Conservation (phyloP, 2,888 invertebrate species). For the Pyrrhia umbra region DNA sequence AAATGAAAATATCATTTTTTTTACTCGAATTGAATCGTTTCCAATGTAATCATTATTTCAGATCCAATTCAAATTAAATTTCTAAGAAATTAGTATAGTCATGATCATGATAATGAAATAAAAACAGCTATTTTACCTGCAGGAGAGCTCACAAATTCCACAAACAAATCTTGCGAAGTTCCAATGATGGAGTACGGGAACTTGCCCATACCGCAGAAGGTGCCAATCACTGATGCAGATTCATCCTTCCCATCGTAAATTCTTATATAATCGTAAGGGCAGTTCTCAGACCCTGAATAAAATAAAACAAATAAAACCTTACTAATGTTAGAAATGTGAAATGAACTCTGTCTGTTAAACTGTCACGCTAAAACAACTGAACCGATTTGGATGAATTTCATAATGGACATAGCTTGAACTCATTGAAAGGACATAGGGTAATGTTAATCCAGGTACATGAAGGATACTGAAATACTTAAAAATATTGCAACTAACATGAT, state of each 20-base stretch:
- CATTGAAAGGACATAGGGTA: too few relatives aligned
- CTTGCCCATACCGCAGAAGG: conserved; percentile 98
- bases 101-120: not conserved
- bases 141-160: conserved; percentile 96
- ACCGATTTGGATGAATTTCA: too few relatives aligned
- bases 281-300: conserved; percentile 93
- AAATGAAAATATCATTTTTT: too few relatives aligned
- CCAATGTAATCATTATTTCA: not conserved
- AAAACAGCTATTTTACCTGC: conserved; percentile 89
- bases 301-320: not conserved
- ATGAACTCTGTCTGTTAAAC: not conserved
- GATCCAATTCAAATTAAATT: not conserved
- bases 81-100: not conserved
- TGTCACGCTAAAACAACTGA: too few relatives aligned
- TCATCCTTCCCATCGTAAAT: conserved; percentile 98
- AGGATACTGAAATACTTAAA: too few relatives aligned
- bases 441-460: too few relatives aligned
- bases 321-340: too few relatives aligned
- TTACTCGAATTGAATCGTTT: not conserved
- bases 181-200: conserved; percentile 98
- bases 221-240: conserved; percentile 96
- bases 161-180: conserved; percentile 96
- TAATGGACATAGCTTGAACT: too few relatives aligned
- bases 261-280: conserved; percentile 96
- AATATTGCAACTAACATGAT: too few relatives aligned